Evolutionary conservation across 2,113 vertebrate genomes (phyloP).

Genomic region (Oncorhynchus tshawytscha): DNA sequence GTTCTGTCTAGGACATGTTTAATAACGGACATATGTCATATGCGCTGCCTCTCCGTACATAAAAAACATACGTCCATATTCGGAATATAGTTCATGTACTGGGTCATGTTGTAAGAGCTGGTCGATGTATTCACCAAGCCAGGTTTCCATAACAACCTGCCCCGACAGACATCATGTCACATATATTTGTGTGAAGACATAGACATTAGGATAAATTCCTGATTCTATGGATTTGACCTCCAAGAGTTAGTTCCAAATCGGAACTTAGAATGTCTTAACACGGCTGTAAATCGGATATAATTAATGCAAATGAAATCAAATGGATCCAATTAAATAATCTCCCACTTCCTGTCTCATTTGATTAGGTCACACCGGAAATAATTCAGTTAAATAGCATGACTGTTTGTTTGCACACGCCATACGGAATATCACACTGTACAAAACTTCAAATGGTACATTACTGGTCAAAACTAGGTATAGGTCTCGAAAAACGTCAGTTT

Average conservation of each 20-base stretch:
- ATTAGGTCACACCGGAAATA: slow-evolving; percentile 70
- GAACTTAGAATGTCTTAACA: slow-evolving; percentile 58
- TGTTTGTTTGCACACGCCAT: background rate
- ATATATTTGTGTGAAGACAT: slow-evolving; percentile 31
- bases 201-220: slow-evolving; percentile 36
- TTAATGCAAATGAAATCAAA: slow-evolving; percentile 60
- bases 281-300: slow-evolving; percentile 56
- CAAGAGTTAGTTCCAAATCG: slow-evolving; percentile 56
- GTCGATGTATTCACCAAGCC: no score
- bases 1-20: background rate
- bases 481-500: no score
- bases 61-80: no score
- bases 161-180: slow-evolving; percentile 21
- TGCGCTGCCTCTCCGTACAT: no score
- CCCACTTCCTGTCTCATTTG: slow-evolving; percentile 57
- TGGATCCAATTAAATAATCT: slow-evolving; percentile 58
- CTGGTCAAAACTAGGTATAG: no score
- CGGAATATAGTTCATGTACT: no score
- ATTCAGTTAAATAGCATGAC: slow-evolving; percentile 61
- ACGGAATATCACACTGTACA: no score
- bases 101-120: no score
- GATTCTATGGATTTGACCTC: slow-evolving; percentile 43
- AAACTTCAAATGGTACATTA: no score
- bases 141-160: no score
- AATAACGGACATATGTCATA: background rate